Base-by-base conservation (phyloP, 2,888 invertebrate genomes). In the Lycocerus yunnanus region DNA sequence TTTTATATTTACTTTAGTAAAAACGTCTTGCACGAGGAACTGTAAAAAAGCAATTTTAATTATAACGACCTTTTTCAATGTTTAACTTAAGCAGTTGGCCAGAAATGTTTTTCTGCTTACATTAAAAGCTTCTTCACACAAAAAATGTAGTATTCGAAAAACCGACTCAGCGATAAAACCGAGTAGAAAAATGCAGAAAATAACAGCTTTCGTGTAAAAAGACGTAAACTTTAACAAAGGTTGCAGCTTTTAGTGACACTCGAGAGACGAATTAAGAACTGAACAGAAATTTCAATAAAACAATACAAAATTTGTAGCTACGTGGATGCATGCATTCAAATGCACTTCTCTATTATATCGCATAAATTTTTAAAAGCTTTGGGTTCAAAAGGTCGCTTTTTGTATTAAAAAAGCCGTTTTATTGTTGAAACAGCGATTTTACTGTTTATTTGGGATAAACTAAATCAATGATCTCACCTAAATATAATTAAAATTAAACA, bases 181-280 rank as follows among this genome's bases (percentile, higher is more conserved):
- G 20, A 65, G 58, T 15, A 58, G 58, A 14, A 70, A 27, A 61
- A 20, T 58, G 69, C 43, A 69, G 61, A 60, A 69, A 69, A 70
- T 43, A 20, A 16, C 60, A 18, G 27, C 15, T 14, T 27, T 16
- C 61, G 18, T 13, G 61, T 63, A 63, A 63, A 63, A 60, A 61
- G 69, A 27, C 61, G 20, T 63, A 63, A 63, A 63, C 61, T 63
- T 63, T 20, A 63, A 63, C 61, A 63, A 63, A 63, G 61, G 69
- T 69, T 69, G 69, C 69, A 69, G 69, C 69, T 69, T 69, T 63
- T 65, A 70, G 69, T 70, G 69, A 70, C 69, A 58, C 69, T 70
- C 69, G 27, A 18, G 63, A 70, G 69, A 70, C 63, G 63, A 63
- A 70, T 70, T 65, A 20, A 70, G 69, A 70, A 27, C 69, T 63